A percentile compares a stretch with the other conserved stretches of the same genome.
Conservation (phyloP, 53 echinoderm and acorn worm species). For the Echinarachnius parma region DNA sequence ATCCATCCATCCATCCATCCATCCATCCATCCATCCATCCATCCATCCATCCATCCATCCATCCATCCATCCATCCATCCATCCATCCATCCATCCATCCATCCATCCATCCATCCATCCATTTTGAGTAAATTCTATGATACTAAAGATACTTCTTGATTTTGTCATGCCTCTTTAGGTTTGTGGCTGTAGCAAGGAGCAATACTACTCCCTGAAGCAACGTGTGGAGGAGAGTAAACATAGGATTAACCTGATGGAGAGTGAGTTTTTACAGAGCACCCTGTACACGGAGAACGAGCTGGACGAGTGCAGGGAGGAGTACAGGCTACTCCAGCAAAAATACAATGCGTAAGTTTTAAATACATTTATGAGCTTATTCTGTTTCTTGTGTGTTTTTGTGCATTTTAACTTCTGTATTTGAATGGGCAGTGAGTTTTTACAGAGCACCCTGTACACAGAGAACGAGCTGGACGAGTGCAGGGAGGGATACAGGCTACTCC, state of each 20-base stretch:
- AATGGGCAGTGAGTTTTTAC: slow-evolving; percentile 99
- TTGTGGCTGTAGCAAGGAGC: slow-evolving; percentile 96
- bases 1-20: no score
- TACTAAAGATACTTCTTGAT: background rate
- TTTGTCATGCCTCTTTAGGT: slow-evolving; percentile 38
- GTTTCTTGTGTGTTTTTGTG: background rate
- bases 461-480: slow-evolving; percentile 76
- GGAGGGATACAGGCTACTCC: background rate
- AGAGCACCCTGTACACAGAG: slow-evolving; percentile 97
- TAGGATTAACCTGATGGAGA: slow-evolving; percentile 98
- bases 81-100: no score
- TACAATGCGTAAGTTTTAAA: slow-evolving; percentile 99
- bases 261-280: slow-evolving; percentile 95
- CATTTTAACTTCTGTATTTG: background rate
- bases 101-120: no score
- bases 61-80: no score
- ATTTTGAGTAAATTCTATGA: background rate
- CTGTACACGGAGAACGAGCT: slow-evolving; percentile 97
- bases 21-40: no score
- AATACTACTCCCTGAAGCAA: slow-evolving; percentile 83
- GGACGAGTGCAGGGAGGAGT: slow-evolving; percentile 88
- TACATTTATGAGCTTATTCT: background rate
- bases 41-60: no score
- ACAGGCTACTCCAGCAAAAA: slow-evolving; percentile 83
- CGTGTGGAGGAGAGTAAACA: slow-evolving; percentile 97